These are phyloP conservation scores for Thryonomys swinderianus DNA, from an alignment of 2,113 vertebrate species.

Conservation along the genomic window DNA sequence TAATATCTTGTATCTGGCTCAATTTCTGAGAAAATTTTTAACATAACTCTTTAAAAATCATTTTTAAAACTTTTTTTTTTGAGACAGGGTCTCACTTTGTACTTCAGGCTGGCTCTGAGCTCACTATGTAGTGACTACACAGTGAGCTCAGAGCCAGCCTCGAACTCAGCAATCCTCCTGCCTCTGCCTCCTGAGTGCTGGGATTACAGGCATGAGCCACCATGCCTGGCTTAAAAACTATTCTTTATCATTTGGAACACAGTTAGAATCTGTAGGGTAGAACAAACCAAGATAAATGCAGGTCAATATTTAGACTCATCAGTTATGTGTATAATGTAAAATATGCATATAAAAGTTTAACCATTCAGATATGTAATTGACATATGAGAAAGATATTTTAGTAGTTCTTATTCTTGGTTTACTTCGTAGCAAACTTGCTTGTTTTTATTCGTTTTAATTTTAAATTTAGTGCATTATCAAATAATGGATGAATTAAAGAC, in stretches of 20 bases:
- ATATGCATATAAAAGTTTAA: not conserved
- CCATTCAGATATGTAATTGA: not conserved
- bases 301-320: not conserved
- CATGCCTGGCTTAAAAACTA: too few relatives aligned
- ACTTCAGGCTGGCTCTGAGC: too few relatives aligned
- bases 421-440: not conserved
- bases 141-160: too few relatives aligned
- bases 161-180: too few relatives aligned
- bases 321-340: not conserved
- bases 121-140: too few relatives aligned
- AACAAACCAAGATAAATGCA: not conserved
- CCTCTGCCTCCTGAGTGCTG: too few relatives aligned
- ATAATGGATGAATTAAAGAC: not conserved
- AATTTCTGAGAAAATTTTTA: not conserved
- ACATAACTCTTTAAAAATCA: too few relatives aligned
- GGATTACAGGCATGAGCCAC: too few relatives aligned
- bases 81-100: too few relatives aligned
- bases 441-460: not conserved
- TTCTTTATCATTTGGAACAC: not conserved
- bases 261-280: not conserved
- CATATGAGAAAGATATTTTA: not conserved
- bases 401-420: not conserved
- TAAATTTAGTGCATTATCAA: not conserved
- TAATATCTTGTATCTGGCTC: not conserved
- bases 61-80: too few relatives aligned